Conservation (phyloP, 2,797 vertebrate genomes). For the Pipistrellus pipistrellus region DNA sequence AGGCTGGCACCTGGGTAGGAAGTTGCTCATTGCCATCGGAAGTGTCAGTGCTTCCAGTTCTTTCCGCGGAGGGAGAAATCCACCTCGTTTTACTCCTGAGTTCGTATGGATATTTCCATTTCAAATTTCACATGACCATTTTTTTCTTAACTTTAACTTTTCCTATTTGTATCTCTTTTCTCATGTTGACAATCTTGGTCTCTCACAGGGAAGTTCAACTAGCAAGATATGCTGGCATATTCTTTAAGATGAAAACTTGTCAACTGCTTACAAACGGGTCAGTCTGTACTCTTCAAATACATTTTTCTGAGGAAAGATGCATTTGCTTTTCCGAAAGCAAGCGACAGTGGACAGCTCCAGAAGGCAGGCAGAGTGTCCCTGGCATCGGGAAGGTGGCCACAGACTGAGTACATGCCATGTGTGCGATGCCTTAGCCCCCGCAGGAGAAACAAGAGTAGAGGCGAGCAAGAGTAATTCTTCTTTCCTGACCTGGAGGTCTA, state of each 20-base stretch:
- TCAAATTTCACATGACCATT: background rate
- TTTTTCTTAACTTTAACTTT: background rate
- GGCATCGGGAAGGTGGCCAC: background rate
- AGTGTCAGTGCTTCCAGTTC: background rate
- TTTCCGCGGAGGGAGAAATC: background rate
- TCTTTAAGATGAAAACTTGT: slow-evolving; percentile 45
- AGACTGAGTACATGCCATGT: background rate
- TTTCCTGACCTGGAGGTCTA: slow-evolving; percentile 41
- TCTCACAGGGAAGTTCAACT: background rate
- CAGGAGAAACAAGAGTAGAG: background rate
- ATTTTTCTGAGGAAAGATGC: background rate
- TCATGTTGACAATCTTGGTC: slow-evolving; percentile 1
- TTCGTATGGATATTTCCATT: background rate
- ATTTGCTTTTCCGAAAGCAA: background rate
- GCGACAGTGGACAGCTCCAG: background rate
- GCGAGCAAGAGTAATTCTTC: background rate
- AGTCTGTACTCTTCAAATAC: background rate
- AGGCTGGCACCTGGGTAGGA: background rate
- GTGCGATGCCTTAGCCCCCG: background rate
- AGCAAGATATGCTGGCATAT: background rate
- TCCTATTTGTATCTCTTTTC: background rate
- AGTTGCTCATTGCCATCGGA: background rate
- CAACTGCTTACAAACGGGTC: slow-evolving; percentile 37
- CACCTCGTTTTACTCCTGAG: background rate
- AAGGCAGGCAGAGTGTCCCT: background rate